Conservation (phyloP, 2,888 invertebrate species). For the Elmis aenea region DNA sequence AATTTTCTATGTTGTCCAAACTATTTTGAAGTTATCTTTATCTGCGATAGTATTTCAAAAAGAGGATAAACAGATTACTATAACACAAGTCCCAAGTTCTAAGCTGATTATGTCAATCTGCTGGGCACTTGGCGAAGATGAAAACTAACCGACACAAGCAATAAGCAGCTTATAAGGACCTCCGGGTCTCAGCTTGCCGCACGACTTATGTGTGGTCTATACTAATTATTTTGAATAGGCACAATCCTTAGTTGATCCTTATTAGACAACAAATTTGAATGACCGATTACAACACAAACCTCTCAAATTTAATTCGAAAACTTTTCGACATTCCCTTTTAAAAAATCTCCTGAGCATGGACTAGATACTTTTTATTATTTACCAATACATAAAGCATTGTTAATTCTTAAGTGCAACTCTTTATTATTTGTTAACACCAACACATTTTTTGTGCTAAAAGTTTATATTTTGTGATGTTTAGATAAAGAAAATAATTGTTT, state of each 20-base stretch:
- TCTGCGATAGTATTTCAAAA: constrained; percentile 7
- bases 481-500: too few species aligned
- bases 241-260: background rate
- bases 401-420: too few species aligned
- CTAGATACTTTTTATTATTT: too few species aligned
- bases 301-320: background rate
- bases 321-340: background rate
- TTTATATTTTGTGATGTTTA: too few species aligned
- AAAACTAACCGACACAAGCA: constrained; percentile 18
- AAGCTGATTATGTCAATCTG: constrained; percentile 24
- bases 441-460: too few species aligned
- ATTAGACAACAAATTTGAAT: background rate
- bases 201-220: background rate
- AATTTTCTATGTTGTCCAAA: constrained; percentile 7
- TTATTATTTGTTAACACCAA: too few species aligned
- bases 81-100: constrained; percentile 14
- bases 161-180: constrained; percentile 13
- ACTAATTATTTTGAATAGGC: background rate
- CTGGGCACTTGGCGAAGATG: constrained; percentile 15
- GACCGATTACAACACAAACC: background rate
- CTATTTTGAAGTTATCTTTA: constrained; percentile 4
- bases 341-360: too few species aligned
- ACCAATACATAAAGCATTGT: too few species aligned
- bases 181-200: background rate
- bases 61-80: constrained; percentile 21